These are phyloP conservation scores for Lymantria monacha DNA, from an alignment of 2,888 invertebrate genomes.

Conservation along the genomic window DNA sequence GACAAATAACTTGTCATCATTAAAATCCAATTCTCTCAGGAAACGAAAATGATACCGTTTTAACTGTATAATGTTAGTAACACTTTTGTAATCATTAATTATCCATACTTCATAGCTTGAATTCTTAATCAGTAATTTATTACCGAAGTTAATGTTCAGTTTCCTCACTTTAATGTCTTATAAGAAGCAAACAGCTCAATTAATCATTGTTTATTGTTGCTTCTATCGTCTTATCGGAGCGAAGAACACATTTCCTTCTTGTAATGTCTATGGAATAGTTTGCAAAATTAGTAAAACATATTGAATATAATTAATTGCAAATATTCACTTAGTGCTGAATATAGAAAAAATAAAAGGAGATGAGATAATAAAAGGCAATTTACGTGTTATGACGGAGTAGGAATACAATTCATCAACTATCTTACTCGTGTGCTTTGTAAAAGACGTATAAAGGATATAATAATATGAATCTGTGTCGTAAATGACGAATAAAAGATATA, in stretches of 20 bases:
- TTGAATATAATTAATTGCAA: neutral
- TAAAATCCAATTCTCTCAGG: too few species aligned
- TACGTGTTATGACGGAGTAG: too few species aligned
- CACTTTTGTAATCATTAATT: neutral
- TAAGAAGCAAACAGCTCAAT: conserved; percentile 57
- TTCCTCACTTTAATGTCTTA: conserved; percentile 33
- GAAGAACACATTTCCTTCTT: conserved; percentile 30
- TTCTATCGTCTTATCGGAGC: conserved; percentile 38
- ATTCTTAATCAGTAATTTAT: conserved; percentile 20
- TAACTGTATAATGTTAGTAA: neutral
- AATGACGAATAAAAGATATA: too few species aligned
- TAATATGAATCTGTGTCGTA: too few species aligned
- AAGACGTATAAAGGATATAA: too few species aligned
- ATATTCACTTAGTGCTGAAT: too few species aligned
- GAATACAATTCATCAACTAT: too few species aligned
- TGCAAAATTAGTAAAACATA: conserved; percentile 3
- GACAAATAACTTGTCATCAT: too few species aligned
- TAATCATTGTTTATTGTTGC: conserved; percentile 61
- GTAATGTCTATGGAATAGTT: conserved; percentile 35
- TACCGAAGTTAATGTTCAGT: conserved; percentile 32
- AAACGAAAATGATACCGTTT: too few species aligned
- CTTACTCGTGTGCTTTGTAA: too few species aligned
- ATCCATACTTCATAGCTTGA: neutral
- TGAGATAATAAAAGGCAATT: too few species aligned
- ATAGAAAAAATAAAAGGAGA: too few species aligned